These are phyloP conservation scores for Telmatherina bonti DNA, from an alignment of 2,797 vertebrate genomes.

Conservation along the genomic window DNA sequence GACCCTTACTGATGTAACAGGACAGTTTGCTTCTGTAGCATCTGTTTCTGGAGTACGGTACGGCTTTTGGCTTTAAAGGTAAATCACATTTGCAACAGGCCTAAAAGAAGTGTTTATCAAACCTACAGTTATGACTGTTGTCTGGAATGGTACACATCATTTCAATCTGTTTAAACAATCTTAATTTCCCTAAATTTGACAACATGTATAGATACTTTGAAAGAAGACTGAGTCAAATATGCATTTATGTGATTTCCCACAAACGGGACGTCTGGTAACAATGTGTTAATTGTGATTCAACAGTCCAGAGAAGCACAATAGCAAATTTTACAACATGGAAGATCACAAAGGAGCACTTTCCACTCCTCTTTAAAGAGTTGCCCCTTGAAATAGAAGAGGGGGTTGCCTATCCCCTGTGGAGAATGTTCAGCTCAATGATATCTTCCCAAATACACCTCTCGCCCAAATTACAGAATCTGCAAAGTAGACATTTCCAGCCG, in stretches of 20 bases:
- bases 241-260: neutral
- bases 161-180: too few species aligned
- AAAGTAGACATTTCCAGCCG: constrained; percentile 75
- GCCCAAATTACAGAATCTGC: constrained; percentile 71
- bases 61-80: neutral
- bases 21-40: too few species aligned
- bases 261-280: neutral
- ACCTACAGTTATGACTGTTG: too few species aligned
- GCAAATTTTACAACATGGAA: neutral
- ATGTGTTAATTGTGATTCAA: neutral
- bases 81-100: neutral
- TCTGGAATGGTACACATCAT: too few species aligned
- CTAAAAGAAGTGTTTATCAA: neutral
- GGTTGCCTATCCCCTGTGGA: constrained; percentile 25
- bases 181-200: too few species aligned
- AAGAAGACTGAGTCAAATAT: too few species aligned
- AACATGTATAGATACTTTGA: neutral
- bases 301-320: neutral
- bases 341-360: neutral
- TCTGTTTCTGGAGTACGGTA: too few species aligned
- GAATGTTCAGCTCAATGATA: constrained; percentile 39
- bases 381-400: constrained; percentile 30
- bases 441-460: constrained; percentile 64
- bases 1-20: too few species aligned
- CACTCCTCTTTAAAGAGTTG: constrained; percentile 9